Conservation (phyloP, 1,140 invertebrate species). For the Coptotermes formosanus region DNA sequence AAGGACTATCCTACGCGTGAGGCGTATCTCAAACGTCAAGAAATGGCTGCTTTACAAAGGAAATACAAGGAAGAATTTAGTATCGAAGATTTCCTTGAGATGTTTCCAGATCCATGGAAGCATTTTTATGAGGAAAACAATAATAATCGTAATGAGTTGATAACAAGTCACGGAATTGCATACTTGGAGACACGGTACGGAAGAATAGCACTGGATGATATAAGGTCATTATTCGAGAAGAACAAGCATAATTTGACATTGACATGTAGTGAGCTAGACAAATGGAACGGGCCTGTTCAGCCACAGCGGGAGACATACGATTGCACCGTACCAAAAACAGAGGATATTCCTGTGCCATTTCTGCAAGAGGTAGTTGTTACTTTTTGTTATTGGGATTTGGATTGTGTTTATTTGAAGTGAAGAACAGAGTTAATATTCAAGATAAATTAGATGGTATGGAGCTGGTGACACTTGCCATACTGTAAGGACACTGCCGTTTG, state of each 20-base stretch:
- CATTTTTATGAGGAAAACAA: constrained; percentile 45
- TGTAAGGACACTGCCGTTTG: too few species aligned
- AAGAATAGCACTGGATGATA: not conserved
- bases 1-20: constrained; percentile 55
- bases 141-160: not conserved
- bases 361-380: not conserved
- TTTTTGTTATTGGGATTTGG: not conserved
- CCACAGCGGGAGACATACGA: not conserved
- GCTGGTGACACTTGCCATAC: too few species aligned
- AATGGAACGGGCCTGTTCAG: not conserved
- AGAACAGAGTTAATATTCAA: too few species aligned
- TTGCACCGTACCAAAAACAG: not conserved
- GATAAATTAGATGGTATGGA: too few species aligned
- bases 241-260: not conserved
- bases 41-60: constrained; percentile 45
- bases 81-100: constrained; percentile 53
- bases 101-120: constrained; percentile 55
- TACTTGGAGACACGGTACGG: not conserved
- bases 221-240: not conserved
- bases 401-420: not conserved
- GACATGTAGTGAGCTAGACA: not conserved
- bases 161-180: not conserved
- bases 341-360: not conserved
- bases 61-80: constrained; percentile 50
- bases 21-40: constrained; percentile 47